Evolutionary conservation across 2,888 invertebrate genomes (phyloP), one percentile per base, ranked within the genome.

Genomic region (Cephus runcator): DNA sequence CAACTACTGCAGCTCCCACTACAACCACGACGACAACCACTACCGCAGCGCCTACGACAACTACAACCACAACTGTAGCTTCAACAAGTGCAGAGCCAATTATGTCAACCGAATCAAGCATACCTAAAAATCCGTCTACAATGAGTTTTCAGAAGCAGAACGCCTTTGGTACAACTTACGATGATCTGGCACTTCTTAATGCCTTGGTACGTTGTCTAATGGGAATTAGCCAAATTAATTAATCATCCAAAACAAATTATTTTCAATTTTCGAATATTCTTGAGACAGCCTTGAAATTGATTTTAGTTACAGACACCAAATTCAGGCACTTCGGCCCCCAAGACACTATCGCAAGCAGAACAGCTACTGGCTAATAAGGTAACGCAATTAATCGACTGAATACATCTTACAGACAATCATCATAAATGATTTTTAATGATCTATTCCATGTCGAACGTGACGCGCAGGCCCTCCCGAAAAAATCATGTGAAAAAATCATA

Each of bases 171-270:
- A 86, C 89, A 0, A 89, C 90, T 11, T 90, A 87, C 79, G 94
- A 94, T 81, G 94, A 94, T 87, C 90, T 94, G 81, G 93, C 92
- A 69, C 94, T 94, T 87, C 89, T 94, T 34, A 93, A 94, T 85
- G 94, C 94, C 83, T 91, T 94, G 93, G 94, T 94, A 92, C 90
- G 91, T 68, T 71, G 30, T 15, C 74, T 40, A 15, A 30, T 56
- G 34, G 34, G 4, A 73, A 40, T 56, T 15, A 76, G 15, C n/a
- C 6, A 31, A 34, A 73, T 34, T 73, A 12, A 11, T 23, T 31
- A 75, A 75, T 76, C 15, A 73, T 73, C 75, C 6, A 12, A 30
- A n/a, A 69, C 69, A 33, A 69, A n/a, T 40, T 76, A 40, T 34
- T 31, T 77, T 0, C 23, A 40, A 36, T 74, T 15, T 36, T 35